Evolutionary conservation across 2,888 invertebrate genomes (phyloP).

Genomic region (Halocaridina rubra): DNA sequence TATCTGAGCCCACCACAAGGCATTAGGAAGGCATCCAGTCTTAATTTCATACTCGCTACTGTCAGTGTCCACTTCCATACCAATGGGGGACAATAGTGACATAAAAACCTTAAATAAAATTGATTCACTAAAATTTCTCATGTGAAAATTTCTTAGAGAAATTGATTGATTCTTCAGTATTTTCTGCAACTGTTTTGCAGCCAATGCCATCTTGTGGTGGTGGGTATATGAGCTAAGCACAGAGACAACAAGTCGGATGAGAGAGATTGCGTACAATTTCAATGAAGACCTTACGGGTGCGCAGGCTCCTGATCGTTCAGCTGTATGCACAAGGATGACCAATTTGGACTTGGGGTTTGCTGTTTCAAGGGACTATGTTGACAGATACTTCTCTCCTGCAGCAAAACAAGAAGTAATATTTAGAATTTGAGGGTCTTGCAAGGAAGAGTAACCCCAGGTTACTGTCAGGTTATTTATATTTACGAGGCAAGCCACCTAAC

Average conservation of each 20-base stretch:
- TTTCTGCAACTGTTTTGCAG: neutral
- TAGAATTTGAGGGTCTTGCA: too few species aligned
- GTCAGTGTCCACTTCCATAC: neutral
- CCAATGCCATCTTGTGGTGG: slow-evolving; percentile 58
- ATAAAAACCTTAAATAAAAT: neutral
- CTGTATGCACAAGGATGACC: slow-evolving; percentile 32
- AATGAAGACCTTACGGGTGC: neutral
- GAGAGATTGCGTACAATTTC: slow-evolving; percentile 41
- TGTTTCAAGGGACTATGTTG: slow-evolving; percentile 56
- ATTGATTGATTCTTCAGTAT: neutral
- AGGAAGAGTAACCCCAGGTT: too few species aligned
- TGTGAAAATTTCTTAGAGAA: neutral
- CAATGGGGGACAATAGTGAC: neutral
- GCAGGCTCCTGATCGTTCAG: neutral
- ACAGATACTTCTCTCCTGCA: slow-evolving; percentile 30
- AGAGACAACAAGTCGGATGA: slow-evolving; percentile 56
- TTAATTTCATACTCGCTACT: too few species aligned
- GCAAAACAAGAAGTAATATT: slow-evolving; percentile 48
- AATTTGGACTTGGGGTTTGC: slow-evolving; percentile 47
- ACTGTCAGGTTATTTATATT: too few species aligned
- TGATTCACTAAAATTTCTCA: neutral
- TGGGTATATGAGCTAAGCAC: slow-evolving; percentile 32
- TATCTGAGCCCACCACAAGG: too few species aligned
- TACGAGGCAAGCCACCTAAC: too few species aligned
- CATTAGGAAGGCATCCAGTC: too few species aligned